phyloP scores from a whole-genome alignment of 2,113 vertebrate species.

The Bagarius yarrelli region DNA sequence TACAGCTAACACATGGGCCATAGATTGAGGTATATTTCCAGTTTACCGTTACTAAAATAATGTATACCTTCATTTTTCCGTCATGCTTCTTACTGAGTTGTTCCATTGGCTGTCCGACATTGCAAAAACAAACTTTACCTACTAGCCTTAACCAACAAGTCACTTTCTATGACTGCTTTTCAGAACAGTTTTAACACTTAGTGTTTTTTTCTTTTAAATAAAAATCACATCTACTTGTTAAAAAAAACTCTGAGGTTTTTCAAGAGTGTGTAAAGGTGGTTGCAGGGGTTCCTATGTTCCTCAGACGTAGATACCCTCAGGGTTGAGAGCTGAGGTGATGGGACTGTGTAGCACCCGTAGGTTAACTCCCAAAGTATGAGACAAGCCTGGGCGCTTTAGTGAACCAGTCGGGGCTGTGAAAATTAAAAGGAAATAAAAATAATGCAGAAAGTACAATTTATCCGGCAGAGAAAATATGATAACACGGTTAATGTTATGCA shows the following conservation, averaged over 20 bases:
- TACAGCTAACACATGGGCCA: slow-evolving; percentile 9
- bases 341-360: slow-evolving; percentile 88
- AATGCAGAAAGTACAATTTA: background rate
- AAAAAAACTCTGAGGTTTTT: slow-evolving; percentile 4
- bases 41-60: slow-evolving; percentile 16
- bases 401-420: slow-evolving; percentile 80
- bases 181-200: background rate
- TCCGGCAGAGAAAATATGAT: background rate
- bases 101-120: background rate
- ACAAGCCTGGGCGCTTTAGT: slow-evolving; percentile 82
- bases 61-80: background rate
- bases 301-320: slow-evolving; percentile 97
- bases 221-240: background rate
- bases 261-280: slow-evolving; percentile 15
- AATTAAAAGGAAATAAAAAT: slow-evolving; percentile 63
- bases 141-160: background rate
- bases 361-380: slow-evolving; percentile 81
- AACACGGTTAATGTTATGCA: background rate
- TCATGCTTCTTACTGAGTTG: slow-evolving; percentile 18
- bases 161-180: slow-evolving; percentile 28
- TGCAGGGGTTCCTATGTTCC: slow-evolving; percentile 54
- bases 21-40: slow-evolving; percentile 39
- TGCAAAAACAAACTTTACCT: background rate
- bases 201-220: background rate
- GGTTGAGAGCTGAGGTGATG: slow-evolving; percentile 86